Percentiles rank a stretch among this genome's conserved stretches.
phyloP scores from a whole-genome alignment of 2,888 invertebrate species.

The Plagodis dolabraria region DNA sequence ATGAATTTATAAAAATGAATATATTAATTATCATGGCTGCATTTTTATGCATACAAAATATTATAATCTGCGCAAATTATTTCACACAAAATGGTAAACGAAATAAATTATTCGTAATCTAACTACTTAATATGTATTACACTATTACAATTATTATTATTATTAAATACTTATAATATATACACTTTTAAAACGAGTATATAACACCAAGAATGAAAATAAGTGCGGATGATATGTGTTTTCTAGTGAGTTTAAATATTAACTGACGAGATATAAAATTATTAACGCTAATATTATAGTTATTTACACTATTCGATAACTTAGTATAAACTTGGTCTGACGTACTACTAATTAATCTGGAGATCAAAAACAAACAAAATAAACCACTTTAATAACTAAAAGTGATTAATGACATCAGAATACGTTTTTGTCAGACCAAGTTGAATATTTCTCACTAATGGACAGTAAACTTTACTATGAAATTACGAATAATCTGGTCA shows the following conservation, averaged over 20 bases:
- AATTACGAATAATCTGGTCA: constrained; percentile 52
- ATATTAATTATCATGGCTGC: constrained; percentile 13
- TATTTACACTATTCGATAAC: constrained; percentile 58
- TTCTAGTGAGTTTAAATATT: constrained; percentile 66
- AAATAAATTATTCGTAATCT: constrained; percentile 52
- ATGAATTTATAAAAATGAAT: background rate
- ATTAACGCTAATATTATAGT: constrained; percentile 59
- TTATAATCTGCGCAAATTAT: constrained; percentile 26
- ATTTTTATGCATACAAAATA: constrained; percentile 25
- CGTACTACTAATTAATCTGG: constrained; percentile 22
- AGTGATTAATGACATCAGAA: no score
- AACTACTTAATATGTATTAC: constrained; percentile 51
- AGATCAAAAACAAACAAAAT: background rate
- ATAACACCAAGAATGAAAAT: constrained; percentile 79
- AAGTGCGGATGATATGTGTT: constrained; percentile 82
- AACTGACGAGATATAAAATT: constrained; percentile 68
- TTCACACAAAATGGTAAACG: constrained; percentile 18
- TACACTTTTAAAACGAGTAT: constrained; percentile 59
- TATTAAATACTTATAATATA: constrained; percentile 44
- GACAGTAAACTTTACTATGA: constrained; percentile 59
- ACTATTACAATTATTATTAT: constrained; percentile 34
- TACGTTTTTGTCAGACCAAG: constrained; percentile 42
- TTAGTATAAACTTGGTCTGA: constrained; percentile 48
- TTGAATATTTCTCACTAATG: constrained; percentile 51
- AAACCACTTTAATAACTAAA: no score